Evolutionary conservation across 1,140 invertebrate genomes (phyloP), one percentile per base, ranked within the genome.

Genomic region (Drosophila saltans): DNA sequence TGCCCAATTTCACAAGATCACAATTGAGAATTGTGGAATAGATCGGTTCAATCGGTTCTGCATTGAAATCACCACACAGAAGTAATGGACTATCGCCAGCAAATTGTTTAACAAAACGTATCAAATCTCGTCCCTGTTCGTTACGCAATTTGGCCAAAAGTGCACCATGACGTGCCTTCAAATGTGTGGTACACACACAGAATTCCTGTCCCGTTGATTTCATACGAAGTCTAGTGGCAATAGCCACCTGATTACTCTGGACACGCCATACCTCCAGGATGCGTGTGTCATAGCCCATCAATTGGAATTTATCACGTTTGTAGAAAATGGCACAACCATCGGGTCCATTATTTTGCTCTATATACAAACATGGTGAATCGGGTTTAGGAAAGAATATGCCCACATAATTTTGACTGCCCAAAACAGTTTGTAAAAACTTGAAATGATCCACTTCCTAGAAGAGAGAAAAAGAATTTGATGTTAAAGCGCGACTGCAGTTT

Each of bases 311-410:
- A 48, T 94, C 92, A 45, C 93, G 93, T 48, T 94, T 93, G 86
- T 94, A 96, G 91, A 97, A 97, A 26, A 97, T 93, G 2, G 96
- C 96, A 91, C 96, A 97, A 3, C 96, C 96, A 92, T 97, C 96
- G 0, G 96, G 96, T 1, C 96, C 96, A 75, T 95, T 96, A 82
- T 96, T 96, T 45, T 94, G 94, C 64, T 94, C 92, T 45, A 96
- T 94, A 77, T 96, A 96, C 16, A 96, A 92, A 91, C 96, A 97
- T 0, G 96, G 96, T 0, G 96, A 97, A 81, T 97, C 95, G 1
- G 96, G 96, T 92, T 97, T 97, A 0, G 95, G 95, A 79, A 94
- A 95, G 91, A 97, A 97, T 57, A 94, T 93, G 3, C 96, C 96
- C 0, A 91, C 86, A 84, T 96, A 97, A 2, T 96, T 96, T 80